Percentiles rank a stretch among this genome's conserved stretches.
phyloP scores from a whole-genome alignment of 2,797 vertebrate species.

The Euthynnus affinis region DNA sequence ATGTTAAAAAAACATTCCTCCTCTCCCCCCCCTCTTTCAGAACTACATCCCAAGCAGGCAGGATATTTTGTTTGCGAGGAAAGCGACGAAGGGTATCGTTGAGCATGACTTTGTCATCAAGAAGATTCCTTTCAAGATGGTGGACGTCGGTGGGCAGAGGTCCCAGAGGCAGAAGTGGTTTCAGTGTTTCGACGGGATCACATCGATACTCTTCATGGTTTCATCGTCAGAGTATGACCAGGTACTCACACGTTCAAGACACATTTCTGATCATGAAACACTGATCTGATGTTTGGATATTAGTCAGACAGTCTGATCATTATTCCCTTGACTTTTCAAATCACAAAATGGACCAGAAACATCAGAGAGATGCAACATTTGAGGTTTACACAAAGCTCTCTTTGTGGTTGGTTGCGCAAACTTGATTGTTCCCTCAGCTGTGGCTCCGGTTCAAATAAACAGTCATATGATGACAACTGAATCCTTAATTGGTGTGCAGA shows the following conservation, averaged over 20 bases:
- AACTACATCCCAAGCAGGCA: constrained; percentile 94
- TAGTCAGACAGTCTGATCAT: constrained; percentile 15
- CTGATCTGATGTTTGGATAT: background rate
- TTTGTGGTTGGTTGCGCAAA: constrained; percentile 68
- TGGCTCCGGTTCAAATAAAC: constrained; percentile 51
- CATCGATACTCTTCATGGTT: constrained; percentile 97
- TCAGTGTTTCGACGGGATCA: constrained; percentile 98
- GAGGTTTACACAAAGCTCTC: constrained; percentile 63
- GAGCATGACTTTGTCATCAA: constrained; percentile 98
- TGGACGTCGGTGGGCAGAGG: constrained; percentile 96
- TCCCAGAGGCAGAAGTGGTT: constrained; percentile 99
- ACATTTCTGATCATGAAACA: background rate
- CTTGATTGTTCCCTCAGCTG: constrained; percentile 50
- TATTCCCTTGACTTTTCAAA: constrained; percentile 34
- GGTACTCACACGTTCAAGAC: constrained; percentile 45
- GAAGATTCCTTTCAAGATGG: constrained; percentile 99
- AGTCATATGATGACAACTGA: constrained; percentile 70
- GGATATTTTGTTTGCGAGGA: constrained; percentile 95
- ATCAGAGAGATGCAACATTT: constrained; percentile 29
- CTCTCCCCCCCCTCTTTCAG: constrained; percentile 72
- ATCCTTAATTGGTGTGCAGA: constrained; percentile 49
- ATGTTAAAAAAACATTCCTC: background rate
- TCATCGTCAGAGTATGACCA: constrained; percentile 97
- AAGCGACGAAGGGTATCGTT: constrained; percentile 97
- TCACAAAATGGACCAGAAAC: constrained; percentile 36